phyloP scores from a whole-genome alignment of 2,113 vertebrate species.

The Coptodon bakossiorum region DNA sequence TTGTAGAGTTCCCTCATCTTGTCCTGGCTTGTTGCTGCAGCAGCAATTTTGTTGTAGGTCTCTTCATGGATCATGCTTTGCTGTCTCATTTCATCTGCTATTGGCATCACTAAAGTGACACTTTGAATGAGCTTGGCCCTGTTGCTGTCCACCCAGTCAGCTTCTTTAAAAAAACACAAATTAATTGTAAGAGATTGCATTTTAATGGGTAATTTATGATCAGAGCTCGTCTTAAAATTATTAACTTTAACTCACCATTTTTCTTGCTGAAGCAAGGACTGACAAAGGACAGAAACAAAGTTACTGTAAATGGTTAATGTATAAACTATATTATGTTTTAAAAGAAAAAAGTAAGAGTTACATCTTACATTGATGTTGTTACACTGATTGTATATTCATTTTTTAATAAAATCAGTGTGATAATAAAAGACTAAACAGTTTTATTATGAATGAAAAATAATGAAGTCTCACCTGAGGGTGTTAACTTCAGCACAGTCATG shows the following conservation, averaged over 20 bases:
- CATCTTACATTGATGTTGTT: not conserved
- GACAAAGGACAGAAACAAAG: not conserved
- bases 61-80: not conserved
- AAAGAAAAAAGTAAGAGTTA: not conserved
- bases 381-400: not conserved
- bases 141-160: constrained; percentile 11
- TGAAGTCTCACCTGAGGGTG: not conserved
- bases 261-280: not conserved
- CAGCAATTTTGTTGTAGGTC: not conserved
- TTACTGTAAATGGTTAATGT: not conserved
- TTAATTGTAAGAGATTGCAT: not conserved
- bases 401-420: not conserved
- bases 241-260: not conserved
- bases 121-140: constrained; percentile 1
- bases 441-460: not conserved
- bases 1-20: constrained; percentile 4
- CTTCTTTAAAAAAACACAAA: not conserved
- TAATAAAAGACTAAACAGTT: not conserved
- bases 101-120: not conserved
- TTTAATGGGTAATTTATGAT: not conserved
- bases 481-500: not conserved
- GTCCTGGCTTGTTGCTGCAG: not conserved
- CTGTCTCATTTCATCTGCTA: not conserved
- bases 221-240: not conserved
- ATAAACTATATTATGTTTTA: not conserved